These are phyloP conservation scores for Polyploca ridens DNA, from an alignment of 2,888 invertebrate genomes.

Conservation along the genomic window DNA sequence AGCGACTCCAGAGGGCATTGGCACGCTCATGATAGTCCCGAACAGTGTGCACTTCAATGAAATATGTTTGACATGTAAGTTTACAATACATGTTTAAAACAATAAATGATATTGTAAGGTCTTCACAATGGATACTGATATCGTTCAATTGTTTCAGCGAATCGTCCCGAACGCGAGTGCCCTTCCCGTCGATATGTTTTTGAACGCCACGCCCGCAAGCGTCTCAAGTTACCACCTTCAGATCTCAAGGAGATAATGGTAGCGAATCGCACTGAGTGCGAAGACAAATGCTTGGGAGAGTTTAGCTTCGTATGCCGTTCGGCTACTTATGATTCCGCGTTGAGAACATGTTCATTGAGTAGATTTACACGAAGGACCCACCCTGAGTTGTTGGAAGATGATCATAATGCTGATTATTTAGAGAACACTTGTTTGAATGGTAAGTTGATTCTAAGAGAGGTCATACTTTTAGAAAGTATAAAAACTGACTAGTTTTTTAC, in stretches of 20 bases:
- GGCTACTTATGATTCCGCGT: slow-evolving; percentile 91
- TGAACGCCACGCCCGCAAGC: slow-evolving; percentile 93
- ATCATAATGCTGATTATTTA: slow-evolving; percentile 94
- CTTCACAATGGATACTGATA: slow-evolving; percentile 4
- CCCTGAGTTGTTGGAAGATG: slow-evolving; percentile 92
- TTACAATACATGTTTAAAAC: slow-evolving; percentile 15
- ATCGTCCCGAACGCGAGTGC: slow-evolving; percentile 94
- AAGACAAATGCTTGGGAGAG: slow-evolving; percentile 95
- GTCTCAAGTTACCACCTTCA: slow-evolving; percentile 90
- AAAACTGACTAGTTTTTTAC: neutral
- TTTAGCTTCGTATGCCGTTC: slow-evolving; percentile 95
- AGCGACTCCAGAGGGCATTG: slow-evolving; percentile 94
- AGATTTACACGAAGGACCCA: slow-evolving; percentile 93
- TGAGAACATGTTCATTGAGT: slow-evolving; percentile 92
- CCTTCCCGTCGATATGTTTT: slow-evolving; percentile 95
- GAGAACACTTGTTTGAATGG: slow-evolving; percentile 96
- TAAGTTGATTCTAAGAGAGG: slow-evolving; percentile 55
- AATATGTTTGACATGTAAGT: slow-evolving; percentile 94
- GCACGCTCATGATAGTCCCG: slow-evolving; percentile 94
- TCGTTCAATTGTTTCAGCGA: slow-evolving; percentile 74
- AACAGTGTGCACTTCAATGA: slow-evolving; percentile 96
- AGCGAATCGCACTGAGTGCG: slow-evolving; percentile 94
- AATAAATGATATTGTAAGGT: slow-evolving; percentile 5
- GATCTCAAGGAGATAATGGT: slow-evolving; percentile 94
- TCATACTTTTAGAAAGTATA: neutral